Conservation (phyloP, 2,888 invertebrate species). For the Crioceris asparagi region DNA sequence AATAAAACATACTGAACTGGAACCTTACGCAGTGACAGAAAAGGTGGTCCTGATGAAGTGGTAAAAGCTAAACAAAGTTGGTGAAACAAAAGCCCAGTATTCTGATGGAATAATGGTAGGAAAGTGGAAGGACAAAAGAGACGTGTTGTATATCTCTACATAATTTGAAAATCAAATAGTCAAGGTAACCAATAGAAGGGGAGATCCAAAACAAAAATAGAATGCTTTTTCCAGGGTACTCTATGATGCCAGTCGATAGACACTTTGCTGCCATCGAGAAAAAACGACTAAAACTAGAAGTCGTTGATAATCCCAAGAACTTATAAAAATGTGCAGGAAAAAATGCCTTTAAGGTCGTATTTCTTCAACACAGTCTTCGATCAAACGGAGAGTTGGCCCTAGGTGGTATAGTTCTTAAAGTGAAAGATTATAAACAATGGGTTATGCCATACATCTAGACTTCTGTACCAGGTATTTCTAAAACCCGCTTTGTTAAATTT, state of each 20-base stretch:
- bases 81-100: too few species aligned
- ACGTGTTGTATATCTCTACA: too few species aligned
- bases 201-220: too few species aligned
- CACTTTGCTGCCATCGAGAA: conserved; percentile 19
- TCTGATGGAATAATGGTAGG: too few species aligned
- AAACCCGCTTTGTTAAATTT: conserved; percentile 4
- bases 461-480: conserved; percentile 6
- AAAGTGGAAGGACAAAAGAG: too few species aligned
- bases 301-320: conserved; percentile 9
- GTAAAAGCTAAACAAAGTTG: too few species aligned
- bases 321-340: conserved; percentile 7
- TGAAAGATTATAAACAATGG: conserved; percentile 9
- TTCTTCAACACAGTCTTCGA: conserved; percentile 10
- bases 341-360: conserved; percentile 7
- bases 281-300: conserved; percentile 7
- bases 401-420: conserved; percentile 7
- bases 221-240: conserved; percentile 22
- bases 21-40: too few species aligned
- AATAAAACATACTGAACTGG: too few species aligned
- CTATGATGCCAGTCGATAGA: conserved; percentile 22
- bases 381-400: conserved; percentile 8
- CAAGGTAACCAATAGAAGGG: too few species aligned
- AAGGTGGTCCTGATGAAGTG: too few species aligned
- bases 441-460: conserved; percentile 5
- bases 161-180: too few species aligned